phyloP scores from a whole-genome alignment of 2,113 vertebrate species.

The Poeciliopsis retropinna region DNA sequence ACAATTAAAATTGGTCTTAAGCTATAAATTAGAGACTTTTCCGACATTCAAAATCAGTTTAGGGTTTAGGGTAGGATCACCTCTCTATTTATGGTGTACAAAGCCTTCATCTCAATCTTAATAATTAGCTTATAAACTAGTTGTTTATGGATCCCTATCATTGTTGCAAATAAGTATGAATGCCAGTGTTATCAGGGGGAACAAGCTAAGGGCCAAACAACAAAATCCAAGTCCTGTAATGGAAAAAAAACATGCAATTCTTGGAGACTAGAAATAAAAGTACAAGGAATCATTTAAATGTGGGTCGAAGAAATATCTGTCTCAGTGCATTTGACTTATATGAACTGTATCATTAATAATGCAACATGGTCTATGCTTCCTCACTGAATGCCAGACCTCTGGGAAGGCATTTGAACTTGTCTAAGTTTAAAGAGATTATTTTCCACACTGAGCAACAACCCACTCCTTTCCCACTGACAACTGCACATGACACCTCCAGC shows the following conservation, averaged over 20 bases:
- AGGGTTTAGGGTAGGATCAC: too few species aligned
- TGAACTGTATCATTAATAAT: conserved; percentile 6
- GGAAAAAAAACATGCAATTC: not conserved
- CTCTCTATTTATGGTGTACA: not conserved
- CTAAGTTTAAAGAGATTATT: conserved; percentile 59
- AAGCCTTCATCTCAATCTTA: too few species aligned
- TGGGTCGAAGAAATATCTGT: not conserved
- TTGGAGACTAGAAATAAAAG: not conserved
- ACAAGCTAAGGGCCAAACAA: not conserved
- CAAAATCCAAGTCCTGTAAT: not conserved
- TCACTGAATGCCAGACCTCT: conserved; percentile 18
- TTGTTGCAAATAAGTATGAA: not conserved
- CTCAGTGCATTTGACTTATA: conserved; percentile 4
- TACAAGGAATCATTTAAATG: not conserved
- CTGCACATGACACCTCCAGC: conserved; percentile 58
- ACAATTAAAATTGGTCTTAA: too few species aligned
- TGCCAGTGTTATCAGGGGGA: not conserved
- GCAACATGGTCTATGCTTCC: not conserved
- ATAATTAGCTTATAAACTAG: too few species aligned
- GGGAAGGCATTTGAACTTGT: conserved; percentile 41
- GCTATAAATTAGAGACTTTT: too few species aligned
- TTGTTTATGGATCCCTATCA: not conserved
- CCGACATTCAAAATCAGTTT: too few species aligned
- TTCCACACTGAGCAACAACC: conserved; percentile 41
- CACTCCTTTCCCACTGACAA: conserved; percentile 34